These are phyloP conservation scores for Dicrurus megarhynchus DNA, from an alignment of 2,113 vertebrate species.

Conservation along the genomic window DNA sequence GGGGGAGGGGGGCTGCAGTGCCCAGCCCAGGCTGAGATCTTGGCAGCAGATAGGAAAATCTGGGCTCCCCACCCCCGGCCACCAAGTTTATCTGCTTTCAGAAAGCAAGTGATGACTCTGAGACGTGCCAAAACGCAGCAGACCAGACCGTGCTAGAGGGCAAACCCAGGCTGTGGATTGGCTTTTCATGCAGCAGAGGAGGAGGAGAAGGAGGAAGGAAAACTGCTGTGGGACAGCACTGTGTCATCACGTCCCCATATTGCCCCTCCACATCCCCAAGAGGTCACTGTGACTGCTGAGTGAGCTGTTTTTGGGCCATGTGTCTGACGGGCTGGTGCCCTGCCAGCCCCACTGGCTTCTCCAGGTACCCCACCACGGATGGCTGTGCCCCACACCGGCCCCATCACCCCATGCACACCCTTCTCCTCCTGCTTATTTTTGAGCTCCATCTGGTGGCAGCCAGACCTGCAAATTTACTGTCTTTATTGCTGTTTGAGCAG, in stretches of 20 bases:
- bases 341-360: not conserved
- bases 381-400: not conserved
- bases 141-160: not conserved
- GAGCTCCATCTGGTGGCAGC: slow-evolving; percentile 48
- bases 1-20: not conserved
- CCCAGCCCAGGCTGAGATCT: not conserved
- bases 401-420: fast-evolving
- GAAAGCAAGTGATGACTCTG: not conserved
- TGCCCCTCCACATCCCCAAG: not conserved
- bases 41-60: not conserved
- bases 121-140: not conserved
- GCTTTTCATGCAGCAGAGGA: not conserved
- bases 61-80: not conserved
- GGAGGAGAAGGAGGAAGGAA: not conserved
- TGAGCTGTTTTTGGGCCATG: not conserved
- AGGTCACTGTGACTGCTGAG: not conserved
- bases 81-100: not conserved
- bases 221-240: not conserved
- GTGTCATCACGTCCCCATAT: fast-evolving
- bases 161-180: not conserved
- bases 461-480: not conserved
- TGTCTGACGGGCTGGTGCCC: not conserved
- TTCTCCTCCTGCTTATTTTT: not conserved
- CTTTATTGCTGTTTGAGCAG: not conserved
- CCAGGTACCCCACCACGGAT: not conserved